Percentiles rank a stretch among this genome's conserved stretches.
phyloP scores from a whole-genome alignment of 2,113 vertebrate species.

The Hassar affinis region DNA sequence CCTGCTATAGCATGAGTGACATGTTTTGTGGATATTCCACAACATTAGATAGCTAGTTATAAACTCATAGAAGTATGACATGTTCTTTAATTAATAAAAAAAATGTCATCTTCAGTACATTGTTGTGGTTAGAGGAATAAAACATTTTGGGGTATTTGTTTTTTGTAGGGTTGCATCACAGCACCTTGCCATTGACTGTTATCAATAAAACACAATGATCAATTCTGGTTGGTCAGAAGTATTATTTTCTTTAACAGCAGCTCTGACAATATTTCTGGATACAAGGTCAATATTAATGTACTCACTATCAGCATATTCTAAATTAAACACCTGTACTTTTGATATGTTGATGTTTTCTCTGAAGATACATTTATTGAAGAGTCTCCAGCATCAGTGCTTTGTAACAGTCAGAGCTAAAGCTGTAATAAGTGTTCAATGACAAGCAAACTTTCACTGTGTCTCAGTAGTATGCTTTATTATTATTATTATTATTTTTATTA shows the following conservation, averaged over 20 bases:
- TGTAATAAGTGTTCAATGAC: not conserved
- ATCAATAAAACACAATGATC: not conserved
- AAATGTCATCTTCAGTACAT: not conserved
- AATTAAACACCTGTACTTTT: not conserved
- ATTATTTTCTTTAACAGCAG: not conserved
- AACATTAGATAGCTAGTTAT: too few relatives aligned
- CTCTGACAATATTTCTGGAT: not conserved
- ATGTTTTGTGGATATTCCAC: not conserved
- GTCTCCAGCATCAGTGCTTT: not conserved
- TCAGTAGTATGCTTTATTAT: not conserved
- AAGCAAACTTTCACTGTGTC: not conserved
- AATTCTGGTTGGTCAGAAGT: not conserved
- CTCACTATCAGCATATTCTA: not conserved
- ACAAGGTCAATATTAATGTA: not conserved
- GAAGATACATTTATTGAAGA: not conserved
- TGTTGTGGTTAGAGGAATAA: not conserved
- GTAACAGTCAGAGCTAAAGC: not conserved
- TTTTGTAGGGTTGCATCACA: not conserved
- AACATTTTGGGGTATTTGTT: not conserved
- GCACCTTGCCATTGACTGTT: not conserved
- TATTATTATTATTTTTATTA: not conserved
- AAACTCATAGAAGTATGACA: not conserved
- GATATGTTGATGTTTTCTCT: not conserved
- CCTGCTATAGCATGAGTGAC: not conserved
- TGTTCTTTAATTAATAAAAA: not conserved